These are phyloP conservation scores for Brachyhypopomus gauderio DNA, from an alignment of 2,113 vertebrate species.

Conservation along the genomic window DNA sequence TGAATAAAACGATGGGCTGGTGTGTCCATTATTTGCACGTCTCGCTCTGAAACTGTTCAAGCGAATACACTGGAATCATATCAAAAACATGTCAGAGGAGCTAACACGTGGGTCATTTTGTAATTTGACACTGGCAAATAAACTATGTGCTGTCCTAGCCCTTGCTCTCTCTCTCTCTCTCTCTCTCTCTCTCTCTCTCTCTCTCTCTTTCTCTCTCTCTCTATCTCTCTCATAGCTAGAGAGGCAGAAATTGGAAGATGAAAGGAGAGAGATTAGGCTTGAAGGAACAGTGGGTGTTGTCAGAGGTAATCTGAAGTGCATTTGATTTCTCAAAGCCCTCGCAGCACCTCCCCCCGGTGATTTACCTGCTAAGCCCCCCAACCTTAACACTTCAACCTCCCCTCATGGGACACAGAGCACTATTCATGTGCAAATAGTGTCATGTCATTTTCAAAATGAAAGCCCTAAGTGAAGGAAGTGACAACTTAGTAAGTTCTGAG, in stretches of 20 bases:
- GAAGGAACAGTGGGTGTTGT: conserved; percentile 58
- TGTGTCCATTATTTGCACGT: background rate
- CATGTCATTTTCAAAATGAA: conserved; percentile 46
- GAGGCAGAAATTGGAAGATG: conserved; percentile 43
- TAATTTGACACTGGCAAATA: conserved; percentile 10
- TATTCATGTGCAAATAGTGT: conserved; percentile 51
- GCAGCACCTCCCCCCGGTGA: conserved; percentile 31
- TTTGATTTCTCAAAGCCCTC: conserved; percentile 54
- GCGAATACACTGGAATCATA: conserved; percentile 52
- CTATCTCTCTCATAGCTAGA: conserved; percentile 27
- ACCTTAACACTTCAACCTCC: conserved; percentile 41
- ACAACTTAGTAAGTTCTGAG: conserved; percentile 25
- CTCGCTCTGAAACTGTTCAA: conserved; percentile 29
- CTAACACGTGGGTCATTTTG: conserved; percentile 9
- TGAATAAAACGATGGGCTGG: conserved; percentile 1
- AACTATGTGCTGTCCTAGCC: conserved; percentile 5
- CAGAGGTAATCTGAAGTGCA: conserved; percentile 65
- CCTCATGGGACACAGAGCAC: conserved; percentile 24
- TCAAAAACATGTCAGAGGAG: conserved; percentile 5
- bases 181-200: conserved; percentile 24
- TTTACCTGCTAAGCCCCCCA: conserved; percentile 48
- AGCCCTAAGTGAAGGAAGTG: conserved; percentile 33
- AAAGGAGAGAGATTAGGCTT: conserved; percentile 64
- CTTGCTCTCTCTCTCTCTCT: conserved; percentile 10
- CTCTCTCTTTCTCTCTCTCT: conserved; percentile 21